Conservation (phyloP, 2,797 vertebrate genomes). For the Meda fulgida region DNA sequence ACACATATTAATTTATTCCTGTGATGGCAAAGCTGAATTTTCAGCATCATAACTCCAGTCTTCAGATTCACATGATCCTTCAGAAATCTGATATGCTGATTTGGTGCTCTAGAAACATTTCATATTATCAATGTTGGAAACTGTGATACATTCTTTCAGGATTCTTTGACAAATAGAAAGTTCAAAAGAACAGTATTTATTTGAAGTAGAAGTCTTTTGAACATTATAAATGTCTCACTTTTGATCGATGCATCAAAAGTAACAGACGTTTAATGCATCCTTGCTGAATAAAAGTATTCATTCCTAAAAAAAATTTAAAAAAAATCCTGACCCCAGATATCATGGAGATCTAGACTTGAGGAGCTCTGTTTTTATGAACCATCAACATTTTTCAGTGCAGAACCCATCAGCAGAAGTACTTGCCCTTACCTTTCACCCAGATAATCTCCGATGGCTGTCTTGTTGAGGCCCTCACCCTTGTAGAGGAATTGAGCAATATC, state of each 20-base stretch:
- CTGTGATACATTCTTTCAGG: not conserved
- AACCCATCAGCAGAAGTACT: not conserved
- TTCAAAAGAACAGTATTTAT: not conserved
- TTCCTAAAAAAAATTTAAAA: not conserved
- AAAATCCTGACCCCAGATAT: not conserved
- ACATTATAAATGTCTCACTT: not conserved
- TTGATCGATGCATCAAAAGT: not conserved
- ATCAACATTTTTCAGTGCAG: not conserved
- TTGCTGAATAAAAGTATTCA: not conserved
- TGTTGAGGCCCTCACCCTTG: constrained; percentile 96
- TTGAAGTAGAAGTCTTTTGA: not conserved
- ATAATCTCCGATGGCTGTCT: constrained; percentile 95
- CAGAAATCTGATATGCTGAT: not conserved
- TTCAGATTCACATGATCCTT: not conserved
- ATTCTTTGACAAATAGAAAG: not conserved
- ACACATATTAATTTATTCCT: not conserved
- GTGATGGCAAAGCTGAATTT: not conserved
- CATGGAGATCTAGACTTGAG: not conserved
- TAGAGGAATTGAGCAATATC: constrained; percentile 94
- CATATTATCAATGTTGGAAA: not conserved
- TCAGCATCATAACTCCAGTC: not conserved
- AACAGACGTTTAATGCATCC: not conserved
- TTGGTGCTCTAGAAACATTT: not conserved
- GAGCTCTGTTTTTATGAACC: not conserved
- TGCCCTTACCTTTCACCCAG: constrained; percentile 88